Evolutionary conservation across 1,140 invertebrate species (phyloP).

Genomic region (Pogonomyrmex californicus): DNA sequence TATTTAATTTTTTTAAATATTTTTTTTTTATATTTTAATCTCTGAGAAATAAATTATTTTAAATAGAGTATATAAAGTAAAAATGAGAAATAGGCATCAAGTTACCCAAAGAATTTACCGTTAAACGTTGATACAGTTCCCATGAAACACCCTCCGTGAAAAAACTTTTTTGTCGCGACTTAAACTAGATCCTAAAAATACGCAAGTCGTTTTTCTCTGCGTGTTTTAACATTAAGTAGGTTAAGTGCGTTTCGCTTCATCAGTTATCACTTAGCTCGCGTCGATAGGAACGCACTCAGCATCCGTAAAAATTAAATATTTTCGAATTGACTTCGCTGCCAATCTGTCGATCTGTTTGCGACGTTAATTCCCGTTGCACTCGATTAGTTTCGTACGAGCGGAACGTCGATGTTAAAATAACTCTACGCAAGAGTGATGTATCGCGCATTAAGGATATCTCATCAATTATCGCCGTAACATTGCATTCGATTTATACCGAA

Average conservation of each 20-base stretch:
- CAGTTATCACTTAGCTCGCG: slow-evolving; percentile 12
- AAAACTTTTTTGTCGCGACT: slow-evolving; percentile 3
- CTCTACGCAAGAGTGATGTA: background rate
- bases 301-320: slow-evolving; percentile 9
- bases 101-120: slow-evolving; percentile 9
- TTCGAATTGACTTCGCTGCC: background rate
- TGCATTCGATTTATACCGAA: background rate
- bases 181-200: background rate
- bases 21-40: background rate
- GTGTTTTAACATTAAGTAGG: slow-evolving; percentile 20
- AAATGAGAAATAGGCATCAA: background rate
- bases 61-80: background rate
- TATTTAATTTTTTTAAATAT: no score
- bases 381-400: background rate
- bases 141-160: background rate
- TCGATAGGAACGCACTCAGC: background rate
- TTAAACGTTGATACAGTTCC: background rate
- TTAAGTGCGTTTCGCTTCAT: slow-evolving; percentile 43
- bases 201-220: background rate
- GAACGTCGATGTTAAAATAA: slow-evolving; percentile 29
- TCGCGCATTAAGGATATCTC: slow-evolving; percentile 30
- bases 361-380: slow-evolving; percentile 30
- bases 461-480: background rate
- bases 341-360: slow-evolving; percentile 2
- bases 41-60: background rate